These are phyloP conservation scores for Agrilus biguttatus DNA, from an alignment of 2,888 invertebrate species.

Conservation along the genomic window DNA sequence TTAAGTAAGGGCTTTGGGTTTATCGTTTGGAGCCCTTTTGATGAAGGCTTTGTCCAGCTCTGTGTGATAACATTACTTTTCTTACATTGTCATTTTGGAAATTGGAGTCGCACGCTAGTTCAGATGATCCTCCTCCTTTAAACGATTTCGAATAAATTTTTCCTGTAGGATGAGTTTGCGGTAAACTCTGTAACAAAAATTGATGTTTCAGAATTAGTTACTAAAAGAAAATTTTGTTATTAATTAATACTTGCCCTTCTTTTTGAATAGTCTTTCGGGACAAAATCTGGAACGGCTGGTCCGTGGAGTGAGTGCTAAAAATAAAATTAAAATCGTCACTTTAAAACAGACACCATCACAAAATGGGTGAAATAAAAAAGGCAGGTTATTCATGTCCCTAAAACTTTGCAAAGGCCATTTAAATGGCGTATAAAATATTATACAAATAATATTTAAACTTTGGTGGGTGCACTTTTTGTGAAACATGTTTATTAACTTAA, in stretches of 20 bases:
- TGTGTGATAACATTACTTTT: slow-evolving; percentile 3
- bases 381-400: too few relatives aligned
- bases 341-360: too few relatives aligned
- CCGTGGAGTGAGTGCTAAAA: slow-evolving; percentile 50
- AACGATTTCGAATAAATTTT: slow-evolving; percentile 27
- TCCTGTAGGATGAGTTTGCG: slow-evolving; percentile 38
- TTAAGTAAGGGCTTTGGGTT: too few relatives aligned
- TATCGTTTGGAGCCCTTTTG: too few relatives aligned
- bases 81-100: slow-evolving; percentile 31
- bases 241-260: slow-evolving; percentile 39
- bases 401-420: too few relatives aligned
- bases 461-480: too few relatives aligned
- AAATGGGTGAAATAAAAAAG: too few relatives aligned
- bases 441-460: too few relatives aligned
- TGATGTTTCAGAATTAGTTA: neutral
- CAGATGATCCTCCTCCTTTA: slow-evolving; percentile 26
- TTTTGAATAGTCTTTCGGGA: slow-evolving; percentile 44
- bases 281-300: slow-evolving; percentile 45
- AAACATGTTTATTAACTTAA: too few relatives aligned
- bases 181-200: slow-evolving; percentile 34
- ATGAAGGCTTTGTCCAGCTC: too few relatives aligned
- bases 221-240: neutral
- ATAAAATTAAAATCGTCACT: slow-evolving; percentile 16
- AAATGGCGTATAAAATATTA: too few relatives aligned
- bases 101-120: slow-evolving; percentile 20